These are phyloP conservation scores for Zootoca vivipara DNA, from an alignment of 2,113 vertebrate genomes.

Conservation along the genomic window DNA sequence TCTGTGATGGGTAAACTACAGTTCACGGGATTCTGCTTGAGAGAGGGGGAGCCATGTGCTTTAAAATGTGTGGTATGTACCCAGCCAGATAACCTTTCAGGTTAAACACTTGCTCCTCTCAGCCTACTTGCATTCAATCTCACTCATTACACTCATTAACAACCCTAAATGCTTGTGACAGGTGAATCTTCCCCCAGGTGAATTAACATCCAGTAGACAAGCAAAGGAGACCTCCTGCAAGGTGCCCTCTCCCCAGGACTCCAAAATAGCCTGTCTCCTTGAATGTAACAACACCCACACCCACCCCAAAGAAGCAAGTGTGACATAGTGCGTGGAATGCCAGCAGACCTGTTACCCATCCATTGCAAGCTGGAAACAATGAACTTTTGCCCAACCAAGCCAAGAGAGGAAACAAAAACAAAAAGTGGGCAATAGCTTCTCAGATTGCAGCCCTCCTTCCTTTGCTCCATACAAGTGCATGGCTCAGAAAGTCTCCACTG, in stretches of 20 bases:
- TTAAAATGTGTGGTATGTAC: too few species aligned
- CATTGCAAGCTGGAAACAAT: background rate
- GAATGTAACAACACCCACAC: background rate
- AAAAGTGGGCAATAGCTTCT: background rate
- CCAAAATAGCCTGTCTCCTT: background rate
- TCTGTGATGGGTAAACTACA: too few species aligned
- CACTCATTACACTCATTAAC: background rate
- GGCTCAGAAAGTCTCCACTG: background rate
- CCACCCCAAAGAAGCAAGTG: background rate
- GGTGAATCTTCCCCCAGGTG: background rate
- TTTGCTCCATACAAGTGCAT: background rate
- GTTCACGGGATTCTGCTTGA: too few species aligned
- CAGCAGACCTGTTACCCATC: background rate
- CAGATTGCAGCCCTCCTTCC: background rate
- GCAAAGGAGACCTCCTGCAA: too few species aligned
- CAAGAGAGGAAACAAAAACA: background rate
- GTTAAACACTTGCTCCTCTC: background rate
- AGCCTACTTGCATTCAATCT: background rate
- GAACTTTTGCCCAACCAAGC: background rate
- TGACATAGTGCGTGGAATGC: background rate
- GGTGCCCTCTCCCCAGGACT: background rate
- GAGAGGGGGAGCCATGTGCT: too few species aligned
- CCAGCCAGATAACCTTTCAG: background rate
- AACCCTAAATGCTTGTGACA: background rate
- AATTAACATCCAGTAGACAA: background rate